Evolutionary conservation across 1,140 invertebrate genomes (phyloP), one percentile per base, ranked within the genome.

Genomic region (Popillia japonica): DNA sequence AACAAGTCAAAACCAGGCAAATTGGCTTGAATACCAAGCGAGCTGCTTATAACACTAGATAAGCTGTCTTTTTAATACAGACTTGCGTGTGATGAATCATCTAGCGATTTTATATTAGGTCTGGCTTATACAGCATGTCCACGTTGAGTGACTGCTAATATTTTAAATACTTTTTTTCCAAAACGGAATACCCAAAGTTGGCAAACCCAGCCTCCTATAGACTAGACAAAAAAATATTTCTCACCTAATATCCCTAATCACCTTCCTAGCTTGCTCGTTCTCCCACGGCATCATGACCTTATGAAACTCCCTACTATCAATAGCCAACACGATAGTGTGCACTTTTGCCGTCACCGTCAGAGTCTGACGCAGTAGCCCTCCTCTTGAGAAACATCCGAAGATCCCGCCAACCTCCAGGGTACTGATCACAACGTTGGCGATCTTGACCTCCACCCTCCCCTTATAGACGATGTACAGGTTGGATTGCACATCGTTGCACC

Each of bases 371-470:
- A 44, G 48, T 10, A 42, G 14, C 11, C 75, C 75, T 0, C 14
- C 20, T 34, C n/a, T 44, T 0, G 74, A 41, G 4, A 79, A 73
- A 27, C 78, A 79, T 61, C 78, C 78, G 59, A 79, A 79, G 2
- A 79, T 72, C 0, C 74, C 74, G 4, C 78, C 78, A 0, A 4
- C 20, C n/a, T 61, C 59, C 20, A 79, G 27, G 0, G 42, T 55
- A 20, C 61, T 48, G 3, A 76, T 11, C 22, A 34, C 55, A 2
- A 40, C 20, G 55, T 64, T 75, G 0, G 78, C 78, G 20, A 79
- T 84, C 4, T 14, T 17, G 0, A 76, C 41, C 0, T 87, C 87
- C 2, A 78, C 77, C 41, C 11, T 42, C 3, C 77, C 77, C n/a
- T 41, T 78, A 17, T 78, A 72, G 9, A 78, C 77, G 44, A 78